Evolutionary conservation across 1,140 invertebrate species (phyloP).

Genomic region (Trinorchestia longiramus): DNA sequence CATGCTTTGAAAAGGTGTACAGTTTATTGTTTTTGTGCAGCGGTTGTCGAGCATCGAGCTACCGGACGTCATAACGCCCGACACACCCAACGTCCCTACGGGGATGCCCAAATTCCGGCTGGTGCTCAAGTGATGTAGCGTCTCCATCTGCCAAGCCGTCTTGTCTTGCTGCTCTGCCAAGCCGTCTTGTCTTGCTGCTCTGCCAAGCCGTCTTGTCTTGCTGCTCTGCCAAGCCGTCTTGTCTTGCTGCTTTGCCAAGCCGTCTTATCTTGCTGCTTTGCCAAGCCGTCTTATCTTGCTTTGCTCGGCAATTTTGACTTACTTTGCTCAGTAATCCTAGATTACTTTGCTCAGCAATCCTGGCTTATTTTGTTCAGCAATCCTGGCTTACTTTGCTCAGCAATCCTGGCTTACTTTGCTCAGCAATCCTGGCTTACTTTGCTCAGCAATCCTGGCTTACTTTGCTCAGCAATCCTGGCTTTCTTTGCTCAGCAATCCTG

Average conservation of each 20-base stretch:
- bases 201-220: neutral
- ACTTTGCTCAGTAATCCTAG: neutral
- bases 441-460: too few species aligned
- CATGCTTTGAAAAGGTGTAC: neutral
- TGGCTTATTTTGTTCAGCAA: neutral
- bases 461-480: too few species aligned
- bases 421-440: neutral
- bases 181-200: neutral
- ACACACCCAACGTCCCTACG: slow-evolving; percentile 57
- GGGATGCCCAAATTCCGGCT: slow-evolving; percentile 53
- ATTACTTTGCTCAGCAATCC: too few species aligned
- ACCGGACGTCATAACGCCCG: slow-evolving; percentile 62
- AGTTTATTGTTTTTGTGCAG: slow-evolving; percentile 49
- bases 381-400: neutral
- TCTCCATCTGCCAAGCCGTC: neutral
- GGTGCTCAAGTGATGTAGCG: slow-evolving; percentile 56
- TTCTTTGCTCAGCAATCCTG: too few species aligned
- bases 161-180: neutral
- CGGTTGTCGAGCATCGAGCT: slow-evolving; percentile 63
- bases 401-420: neutral
- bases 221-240: neutral
- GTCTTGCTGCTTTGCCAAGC: neutral
- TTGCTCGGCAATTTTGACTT: neutral
- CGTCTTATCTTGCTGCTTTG: neutral
- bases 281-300: neutral